Percentiles rank a stretch among this genome's conserved stretches.
Conservation (phyloP, 2,797 vertebrate genomes). For the Trachurus trachurus region DNA sequence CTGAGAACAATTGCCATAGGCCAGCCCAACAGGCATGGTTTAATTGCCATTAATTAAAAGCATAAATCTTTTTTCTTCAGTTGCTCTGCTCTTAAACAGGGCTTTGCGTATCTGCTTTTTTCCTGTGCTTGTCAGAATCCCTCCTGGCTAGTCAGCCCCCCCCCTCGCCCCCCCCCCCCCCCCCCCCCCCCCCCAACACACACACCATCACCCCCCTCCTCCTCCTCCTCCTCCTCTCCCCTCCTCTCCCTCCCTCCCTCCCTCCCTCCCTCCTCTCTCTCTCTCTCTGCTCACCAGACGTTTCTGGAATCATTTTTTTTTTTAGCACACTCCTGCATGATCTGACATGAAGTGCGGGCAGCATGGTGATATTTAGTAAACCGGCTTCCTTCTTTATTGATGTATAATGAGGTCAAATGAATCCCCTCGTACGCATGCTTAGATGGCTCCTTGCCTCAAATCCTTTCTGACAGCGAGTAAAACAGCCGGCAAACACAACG, state of each 20-base stretch:
- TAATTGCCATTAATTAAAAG: slow-evolving; percentile 99
- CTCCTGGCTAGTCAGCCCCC: slow-evolving; percentile 95
- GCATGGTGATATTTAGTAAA: slow-evolving; percentile 99
- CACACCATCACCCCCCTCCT: slow-evolving; percentile 74
- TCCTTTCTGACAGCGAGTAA: slow-evolving; percentile 98
- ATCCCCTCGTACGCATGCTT: slow-evolving; percentile 97
- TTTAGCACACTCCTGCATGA: slow-evolving; percentile 93
- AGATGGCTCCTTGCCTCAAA: slow-evolving; percentile 95
- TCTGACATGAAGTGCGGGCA: slow-evolving; percentile 94
- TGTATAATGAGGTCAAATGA: slow-evolving; percentile 99
- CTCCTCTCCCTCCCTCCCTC: slow-evolving; percentile 49
- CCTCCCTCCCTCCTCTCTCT: slow-evolving; percentile 73
- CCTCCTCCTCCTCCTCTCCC: slow-evolving; percentile 67
- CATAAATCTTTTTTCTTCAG: slow-evolving; percentile 99
- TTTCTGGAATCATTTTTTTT: slow-evolving; percentile 91
- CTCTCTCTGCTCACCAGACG: slow-evolving; percentile 84
- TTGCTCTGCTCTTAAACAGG: slow-evolving; percentile 98
- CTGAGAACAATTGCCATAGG: slow-evolving; percentile 99
- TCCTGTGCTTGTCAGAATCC: slow-evolving; percentile 96
- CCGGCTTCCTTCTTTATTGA: slow-evolving; percentile 98
- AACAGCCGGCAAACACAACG: slow-evolving; percentile 95
- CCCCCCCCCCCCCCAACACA: not conserved
- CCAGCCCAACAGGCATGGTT: slow-evolving; percentile 99
- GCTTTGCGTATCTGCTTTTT: slow-evolving; percentile 91
- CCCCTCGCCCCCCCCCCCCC: slow-evolving; percentile 67